These are phyloP conservation scores for Erpetoichthys calabaricus DNA, from an alignment of 2,797 vertebrate genomes.

Conservation along the genomic window DNA sequence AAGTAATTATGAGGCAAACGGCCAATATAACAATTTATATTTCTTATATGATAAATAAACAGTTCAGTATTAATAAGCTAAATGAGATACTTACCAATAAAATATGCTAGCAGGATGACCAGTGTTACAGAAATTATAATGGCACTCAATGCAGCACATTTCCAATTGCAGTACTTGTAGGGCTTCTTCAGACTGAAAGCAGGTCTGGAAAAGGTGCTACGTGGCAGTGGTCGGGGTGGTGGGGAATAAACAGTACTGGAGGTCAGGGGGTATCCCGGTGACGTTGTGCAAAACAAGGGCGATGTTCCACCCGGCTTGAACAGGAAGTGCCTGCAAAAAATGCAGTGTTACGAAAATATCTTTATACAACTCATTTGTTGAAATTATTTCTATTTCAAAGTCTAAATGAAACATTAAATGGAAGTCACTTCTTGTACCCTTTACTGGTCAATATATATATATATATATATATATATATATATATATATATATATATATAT, in stretches of 20 bases:
- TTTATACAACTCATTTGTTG: neutral
- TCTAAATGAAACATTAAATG: conserved; percentile 2
- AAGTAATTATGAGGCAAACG: no score
- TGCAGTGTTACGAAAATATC: conserved; percentile 22
- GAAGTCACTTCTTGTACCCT: conserved; percentile 7
- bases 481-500: conserved; percentile 15
- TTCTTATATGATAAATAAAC: no score
- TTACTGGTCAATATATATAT: conserved; percentile 19
- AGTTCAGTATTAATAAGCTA: no score
- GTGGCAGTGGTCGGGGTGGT: conserved; percentile 84
- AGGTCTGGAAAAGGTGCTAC: conserved; percentile 85
- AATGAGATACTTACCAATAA: conserved; percentile 68
- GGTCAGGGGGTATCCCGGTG: conserved; percentile 91
- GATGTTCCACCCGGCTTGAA: conserved; percentile 97
- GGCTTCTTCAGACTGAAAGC: conserved; percentile 96
- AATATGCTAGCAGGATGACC: conserved; percentile 88
- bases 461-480: no score
- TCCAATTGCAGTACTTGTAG: conserved; percentile 97
- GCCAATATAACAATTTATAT: no score
- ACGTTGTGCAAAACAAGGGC: conserved; percentile 91
- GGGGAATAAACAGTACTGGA: conserved; percentile 98
- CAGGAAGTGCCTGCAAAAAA: conserved; percentile 76
- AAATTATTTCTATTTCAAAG: neutral
- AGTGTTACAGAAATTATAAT: conserved; percentile 85
- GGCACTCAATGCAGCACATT: conserved; percentile 89